Base-by-base conservation (phyloP, 2,888 invertebrate genomes). In the Endotricha flammealis region DNA sequence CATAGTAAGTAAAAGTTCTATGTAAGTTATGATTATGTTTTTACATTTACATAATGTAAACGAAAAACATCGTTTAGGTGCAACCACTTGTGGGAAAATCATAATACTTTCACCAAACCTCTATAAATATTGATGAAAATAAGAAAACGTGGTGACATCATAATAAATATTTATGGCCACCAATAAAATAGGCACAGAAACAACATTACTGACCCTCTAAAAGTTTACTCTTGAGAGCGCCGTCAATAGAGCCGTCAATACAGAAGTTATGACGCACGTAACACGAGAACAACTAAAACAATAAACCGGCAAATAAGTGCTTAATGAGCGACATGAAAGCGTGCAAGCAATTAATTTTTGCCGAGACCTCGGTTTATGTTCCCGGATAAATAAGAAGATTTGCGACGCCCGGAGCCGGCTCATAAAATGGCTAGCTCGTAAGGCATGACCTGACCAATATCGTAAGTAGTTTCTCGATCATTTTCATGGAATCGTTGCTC, bases 301-400 rank as follows among this genome's bases (percentile, higher is more conserved):
- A 74, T 79, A 80, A 75, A 70, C 63, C 58, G 46, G 60, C 56
- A 66, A 69, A 75, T 67, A 74, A 20, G 20, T 16, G 25, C 63
- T 58, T 71, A 76, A 74, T 71, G 74, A 70, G 71, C 61, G 64
- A 70, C 72, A 70, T 74, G 73, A 68, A 78, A 70, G 65, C 70
- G 57, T 69, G 67, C 69, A 66, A 76, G 77, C 82, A 85, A 85
- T 85, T 83, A 85, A 80, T 82, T 81, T 83, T 80, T 79, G 77
- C 76, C 68, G 74, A 77, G 72, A 74, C 75, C 73, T 65, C 70
- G 71, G 71, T 85, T 85, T 85, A 83, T 82, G 81, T 79, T 74
- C 70, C 70, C 70, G 78, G 79, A 82, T 82, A 83, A 83, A 83
- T 82, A 82, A 83, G 80, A 68, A 82, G 82, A 81, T 83, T 83